Conservation (phyloP, 2,113 vertebrate genomes). For the Empidonax traillii region DNA sequence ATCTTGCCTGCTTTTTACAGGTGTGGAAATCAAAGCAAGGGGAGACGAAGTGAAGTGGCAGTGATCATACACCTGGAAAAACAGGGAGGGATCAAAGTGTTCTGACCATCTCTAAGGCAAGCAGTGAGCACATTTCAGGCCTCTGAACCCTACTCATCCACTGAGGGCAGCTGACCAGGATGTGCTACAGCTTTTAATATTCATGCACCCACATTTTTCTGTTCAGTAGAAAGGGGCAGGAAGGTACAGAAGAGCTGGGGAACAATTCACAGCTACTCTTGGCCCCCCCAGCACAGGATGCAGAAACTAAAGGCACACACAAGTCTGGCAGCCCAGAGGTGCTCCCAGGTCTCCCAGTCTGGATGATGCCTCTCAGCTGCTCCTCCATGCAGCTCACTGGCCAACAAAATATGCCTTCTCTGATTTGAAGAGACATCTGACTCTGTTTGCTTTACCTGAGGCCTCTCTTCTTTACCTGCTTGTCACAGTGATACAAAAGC, state of each 20-base stretch:
- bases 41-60: background rate
- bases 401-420: background rate
- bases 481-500: background rate
- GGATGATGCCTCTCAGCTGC: background rate
- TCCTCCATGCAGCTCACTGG: background rate
- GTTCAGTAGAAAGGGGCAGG: background rate
- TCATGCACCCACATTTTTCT: background rate
- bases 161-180: background rate
- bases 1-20: background rate
- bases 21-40: background rate
- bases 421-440: constrained; percentile 26
- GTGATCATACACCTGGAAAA: background rate
- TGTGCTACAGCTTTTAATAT: background rate
- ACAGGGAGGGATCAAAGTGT: background rate
- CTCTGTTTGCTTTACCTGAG: constrained; percentile 25
- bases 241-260: background rate
- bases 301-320: background rate
- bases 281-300: background rate
- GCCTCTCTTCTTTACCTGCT: background rate
- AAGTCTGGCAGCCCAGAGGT: background rate
- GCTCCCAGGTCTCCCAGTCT: background rate
- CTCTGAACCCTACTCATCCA: background rate
- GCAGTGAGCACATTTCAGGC: background rate
- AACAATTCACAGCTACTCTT: accelerated
- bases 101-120: background rate